Evolutionary conservation across 2,888 invertebrate genomes (phyloP), one percentile per base, ranked within the genome.

Genomic region (Napeogenes sylphis): DNA sequence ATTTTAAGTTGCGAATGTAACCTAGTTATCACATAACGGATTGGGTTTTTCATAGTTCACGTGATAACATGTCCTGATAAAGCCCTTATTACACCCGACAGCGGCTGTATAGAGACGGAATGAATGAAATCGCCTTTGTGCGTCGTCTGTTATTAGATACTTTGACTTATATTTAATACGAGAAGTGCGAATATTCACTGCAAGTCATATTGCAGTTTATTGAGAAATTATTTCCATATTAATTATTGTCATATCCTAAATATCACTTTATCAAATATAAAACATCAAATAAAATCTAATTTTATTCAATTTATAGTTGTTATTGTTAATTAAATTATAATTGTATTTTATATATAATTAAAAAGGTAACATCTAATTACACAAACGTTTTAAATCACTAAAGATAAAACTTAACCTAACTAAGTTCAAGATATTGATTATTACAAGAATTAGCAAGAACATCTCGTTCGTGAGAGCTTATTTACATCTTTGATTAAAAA

Each of bases 31-130:
- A 51, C 21, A 21, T 47, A 30, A 51, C 51, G 51, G 51, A 51
- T 51, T 30, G 51, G 30, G 21, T 51, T 51, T 51, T 51, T 51
- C 30, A 51, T 51, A 51, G 10, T 51, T 51, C 30, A 14, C 51
- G 51, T 51, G 51, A 51, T 30, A 51, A 51, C 21, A 51, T 51
- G 30, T 21, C 12, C 51, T 51, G 30, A 21, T 51, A 51, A 51
- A 21, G 21, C 51, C 30, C 51, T 51, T 51, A 51, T 51, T 30
- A 51, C 51, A 10, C 12, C 51, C 51, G 30, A 30, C 30, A 51
- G 30, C 8, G 51, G 47, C 47, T 47, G 12, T 51, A 30, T 30
- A 51, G 12, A 51, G 51, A 10, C 51, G 8, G 30, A 30, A 21
- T 51, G 30, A 30, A 21, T 30, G 51, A 51, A 51, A 30, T 51